Base-by-base conservation (phyloP, 2,888 invertebrate genomes). In the Nomada fucata region DNA sequence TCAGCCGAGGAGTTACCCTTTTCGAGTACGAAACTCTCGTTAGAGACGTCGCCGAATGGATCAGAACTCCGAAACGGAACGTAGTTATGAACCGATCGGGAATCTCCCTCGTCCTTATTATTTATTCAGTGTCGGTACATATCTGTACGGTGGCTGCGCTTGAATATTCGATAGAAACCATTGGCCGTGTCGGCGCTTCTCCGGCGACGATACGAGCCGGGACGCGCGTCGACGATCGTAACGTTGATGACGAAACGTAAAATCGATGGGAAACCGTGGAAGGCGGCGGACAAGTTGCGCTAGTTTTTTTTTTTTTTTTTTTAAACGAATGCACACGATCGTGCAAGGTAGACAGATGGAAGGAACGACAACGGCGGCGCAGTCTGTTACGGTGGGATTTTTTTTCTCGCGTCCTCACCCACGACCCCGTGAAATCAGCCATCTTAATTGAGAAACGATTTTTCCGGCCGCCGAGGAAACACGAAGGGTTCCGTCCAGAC, bases 141-240 rank as follows among this genome's bases (percentile, higher is more conserved):
- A 88, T 83, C 83, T 75, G 79, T 60, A 78, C 75, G 83, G 71
- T 77, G 77, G 55, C 70, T 73, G 68, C 59, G 74, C 50, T 75
- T 88, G 89, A 88, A 88, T 88, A 88, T 88, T 88, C 87, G 79
- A 88, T 83, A 61, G 65, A 74, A 80, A 83, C 75, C 82, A 70
- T 87, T 77, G 84, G 29, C 79, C 79, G 73, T 82, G 86, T 85
- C 81, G 81, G 61, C 79, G 72, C 60, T 53, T 59, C 26, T 23
- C 72, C 60, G 60, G 59, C 65, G 44, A 55, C 57, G 69, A 57
- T 63, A 60, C 64, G 52, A 36, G 10, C 42, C 26, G 23, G 59
- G 78, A 77, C 75, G 74, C 70, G 71, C 72, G 79, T 79, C 74
- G 83, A 87, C 82, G 88, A 83, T 88, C 80, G 83, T 78, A 26